Evolutionary conservation across 1,140 invertebrate species (phyloP).

Genomic region (Apis dorsata): DNA sequence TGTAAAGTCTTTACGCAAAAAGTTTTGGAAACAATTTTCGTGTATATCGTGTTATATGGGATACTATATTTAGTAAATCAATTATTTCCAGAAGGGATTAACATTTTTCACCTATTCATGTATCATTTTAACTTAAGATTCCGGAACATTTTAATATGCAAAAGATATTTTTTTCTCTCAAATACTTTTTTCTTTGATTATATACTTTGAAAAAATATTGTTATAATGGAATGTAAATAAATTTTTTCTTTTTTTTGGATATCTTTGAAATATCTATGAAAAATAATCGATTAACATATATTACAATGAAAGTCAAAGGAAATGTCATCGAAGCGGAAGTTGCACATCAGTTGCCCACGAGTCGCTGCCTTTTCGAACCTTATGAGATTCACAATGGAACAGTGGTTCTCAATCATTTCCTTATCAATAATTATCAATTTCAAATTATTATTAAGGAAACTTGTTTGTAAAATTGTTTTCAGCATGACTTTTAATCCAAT

Average conservation of each 20-base stretch:
- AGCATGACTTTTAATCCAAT: not conserved
- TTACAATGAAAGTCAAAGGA: constrained; percentile 8
- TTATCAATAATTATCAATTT: not conserved
- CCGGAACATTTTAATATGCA: too few species aligned
- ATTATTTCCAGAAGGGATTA: too few species aligned
- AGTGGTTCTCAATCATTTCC: constrained; percentile 13
- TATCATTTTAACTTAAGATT: too few species aligned
- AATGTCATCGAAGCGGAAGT: constrained; percentile 33
- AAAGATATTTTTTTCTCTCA: too few species aligned
- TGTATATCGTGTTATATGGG: not conserved
- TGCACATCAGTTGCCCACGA: constrained; percentile 34
- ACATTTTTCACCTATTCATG: too few species aligned
- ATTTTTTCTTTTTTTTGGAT: too few species aligned
- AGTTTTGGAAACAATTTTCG: not conserved
- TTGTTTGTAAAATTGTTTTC: not conserved
- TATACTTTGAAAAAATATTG: too few species aligned
- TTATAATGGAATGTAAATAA: too few species aligned
- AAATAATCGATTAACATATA: not conserved
- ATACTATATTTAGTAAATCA: too few species aligned
- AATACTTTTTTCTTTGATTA: too few species aligned
- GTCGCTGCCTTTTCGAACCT: constrained; percentile 10
- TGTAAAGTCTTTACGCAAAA: not conserved
- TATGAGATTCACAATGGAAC: constrained; percentile 10
- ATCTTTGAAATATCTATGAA: not conserved
- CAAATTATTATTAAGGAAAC: not conserved